Evolutionary conservation across 2,888 invertebrate genomes (phyloP), one percentile per base, ranked within the genome.

Genomic region (Stenotaenia linearis): DNA sequence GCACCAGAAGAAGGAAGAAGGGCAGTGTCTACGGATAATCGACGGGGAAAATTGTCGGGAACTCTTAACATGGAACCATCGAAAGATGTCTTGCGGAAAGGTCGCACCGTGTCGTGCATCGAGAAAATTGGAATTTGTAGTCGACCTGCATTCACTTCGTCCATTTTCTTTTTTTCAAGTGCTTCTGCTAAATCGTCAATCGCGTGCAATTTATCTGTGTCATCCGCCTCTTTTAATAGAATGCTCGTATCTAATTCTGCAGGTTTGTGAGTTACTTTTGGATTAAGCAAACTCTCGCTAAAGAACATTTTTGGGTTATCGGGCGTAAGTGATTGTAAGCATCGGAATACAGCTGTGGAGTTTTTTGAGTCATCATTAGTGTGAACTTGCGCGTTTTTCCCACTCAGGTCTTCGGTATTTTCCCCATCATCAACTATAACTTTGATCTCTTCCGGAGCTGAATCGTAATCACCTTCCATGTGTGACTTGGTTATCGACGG

Each of bases 151-250:
- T 21, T 23, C 50, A 78, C 12, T 50, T 78, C 78, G 12, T 25
- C 4, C 6, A 28, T 40, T 12, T 28, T 9, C 9, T 78, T 40
- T 45, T 78, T 78, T 28, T 78, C 78, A 12, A 78, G 9, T 7
- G 78, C 78, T 45, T 78, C 78, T 7, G 50, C 78, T 6, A 78
- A n/a, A 30, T 78, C 56, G 28, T 78, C 78, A 25, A 78, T 78
- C 5, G 78, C 50, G 28, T 78, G 78, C 5, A 78, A n/a, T 78
- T 78, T 78, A 25, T 56, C 61, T 6, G 30, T 30, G 30, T 37
- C 77, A 6, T 25, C 75, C 10, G 28, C 9, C 10, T 75, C 6
- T 25, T 75, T 28, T 25, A 75, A 25, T 32, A 32, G 32, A 32
- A 32, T 32, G 32, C 32, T 32, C 32, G 32, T 32, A 6, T 32